A percentile compares a stretch with the other conserved stretches of the same genome.
phyloP scores from a whole-genome alignment of 2,797 vertebrate genomes.

The Sebastes flavidus region DNA sequence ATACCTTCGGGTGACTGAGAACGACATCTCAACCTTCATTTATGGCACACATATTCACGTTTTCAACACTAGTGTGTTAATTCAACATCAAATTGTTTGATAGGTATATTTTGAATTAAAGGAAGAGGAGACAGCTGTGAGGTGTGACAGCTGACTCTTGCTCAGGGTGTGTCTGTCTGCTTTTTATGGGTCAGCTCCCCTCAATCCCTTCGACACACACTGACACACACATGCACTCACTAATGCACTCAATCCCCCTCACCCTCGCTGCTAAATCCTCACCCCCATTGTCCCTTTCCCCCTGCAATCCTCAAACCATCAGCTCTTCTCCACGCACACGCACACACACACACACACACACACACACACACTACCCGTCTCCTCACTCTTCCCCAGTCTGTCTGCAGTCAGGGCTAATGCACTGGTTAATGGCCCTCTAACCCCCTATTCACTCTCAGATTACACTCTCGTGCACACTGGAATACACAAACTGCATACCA shows the following conservation, averaged over 20 bases:
- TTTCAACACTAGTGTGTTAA: not conserved
- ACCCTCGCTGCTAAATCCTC: conserved; percentile 66
- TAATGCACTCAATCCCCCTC: conserved; percentile 72
- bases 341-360: not conserved
- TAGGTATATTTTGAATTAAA: conserved; percentile 25
- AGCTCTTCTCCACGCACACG: not conserved
- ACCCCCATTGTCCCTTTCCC: conserved; percentile 65
- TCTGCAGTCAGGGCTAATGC: conserved; percentile 68
- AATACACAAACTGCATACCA: conserved; percentile 18
- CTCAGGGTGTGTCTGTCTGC: conserved; percentile 55
- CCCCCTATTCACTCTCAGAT: conserved; percentile 72
- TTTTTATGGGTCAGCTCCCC: conserved; percentile 72
- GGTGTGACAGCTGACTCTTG: conserved; percentile 20
- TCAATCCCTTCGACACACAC: conserved; percentile 62
- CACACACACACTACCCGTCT: conserved; percentile 12
- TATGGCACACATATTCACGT: not conserved
- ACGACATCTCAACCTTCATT: not conserved
- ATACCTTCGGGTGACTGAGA: not conserved
- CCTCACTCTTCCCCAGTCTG: conserved; percentile 29
- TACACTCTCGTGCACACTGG: conserved; percentile 27
- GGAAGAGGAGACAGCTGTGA: not conserved
- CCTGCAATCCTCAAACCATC: conserved; percentile 64
- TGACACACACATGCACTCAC: conserved; percentile 45
- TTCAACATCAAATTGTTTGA: not conserved
- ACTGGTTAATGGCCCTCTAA: conserved; percentile 69